phyloP scores from a whole-genome alignment of 2,113 vertebrate genomes.

The Grantiella picta region DNA sequence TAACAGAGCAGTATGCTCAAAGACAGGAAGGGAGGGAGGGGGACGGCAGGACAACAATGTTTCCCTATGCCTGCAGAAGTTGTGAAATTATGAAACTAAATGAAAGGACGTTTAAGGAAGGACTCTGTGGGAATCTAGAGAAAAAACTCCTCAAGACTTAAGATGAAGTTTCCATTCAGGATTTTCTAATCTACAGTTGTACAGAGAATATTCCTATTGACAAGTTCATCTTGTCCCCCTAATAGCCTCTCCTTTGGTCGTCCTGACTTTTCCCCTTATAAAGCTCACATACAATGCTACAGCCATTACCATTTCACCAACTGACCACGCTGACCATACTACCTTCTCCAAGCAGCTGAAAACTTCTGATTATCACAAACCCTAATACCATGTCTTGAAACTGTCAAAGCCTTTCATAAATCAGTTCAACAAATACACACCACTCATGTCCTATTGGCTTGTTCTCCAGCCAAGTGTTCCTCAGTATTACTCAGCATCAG shows the following conservation, averaged over 20 bases:
- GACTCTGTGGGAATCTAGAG: neutral
- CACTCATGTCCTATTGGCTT: rapidly evolving
- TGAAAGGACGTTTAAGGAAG: neutral
- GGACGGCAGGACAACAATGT: neutral
- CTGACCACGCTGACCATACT: neutral
- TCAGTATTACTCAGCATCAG: neutral
- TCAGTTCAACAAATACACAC: neutral
- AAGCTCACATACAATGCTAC: neutral
- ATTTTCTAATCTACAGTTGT: neutral
- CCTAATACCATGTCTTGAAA: neutral
- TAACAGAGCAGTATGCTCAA: neutral
- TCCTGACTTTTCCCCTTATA: neutral
- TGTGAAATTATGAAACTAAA: neutral
- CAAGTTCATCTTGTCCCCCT: neutral
- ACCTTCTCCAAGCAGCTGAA: neutral
- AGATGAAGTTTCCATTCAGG: neutral
- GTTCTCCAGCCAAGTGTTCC: neutral
- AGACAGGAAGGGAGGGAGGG: rapidly evolving
- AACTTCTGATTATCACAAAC: neutral
- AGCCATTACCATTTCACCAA: neutral
- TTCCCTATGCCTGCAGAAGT: neutral
- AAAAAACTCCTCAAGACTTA: neutral
- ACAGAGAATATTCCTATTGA: neutral
- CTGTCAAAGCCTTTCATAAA: neutral
- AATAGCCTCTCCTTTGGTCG: neutral